Percentiles rank a stretch among this genome's conserved stretches.
phyloP scores from a whole-genome alignment of 2,888 invertebrate species.

The Palloptera scutellata region DNA sequence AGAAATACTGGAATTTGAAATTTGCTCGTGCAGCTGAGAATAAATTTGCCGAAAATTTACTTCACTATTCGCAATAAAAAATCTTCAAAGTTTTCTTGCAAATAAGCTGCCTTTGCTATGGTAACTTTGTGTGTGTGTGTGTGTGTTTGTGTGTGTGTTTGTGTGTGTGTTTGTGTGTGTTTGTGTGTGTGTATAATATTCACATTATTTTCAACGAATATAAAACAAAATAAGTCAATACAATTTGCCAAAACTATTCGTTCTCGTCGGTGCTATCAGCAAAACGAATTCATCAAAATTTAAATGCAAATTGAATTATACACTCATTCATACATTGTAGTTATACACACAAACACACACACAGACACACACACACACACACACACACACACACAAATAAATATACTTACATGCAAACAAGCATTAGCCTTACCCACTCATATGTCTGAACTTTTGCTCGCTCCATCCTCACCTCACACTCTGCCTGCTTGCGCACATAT shows the following conservation, averaged over 20 bases:
- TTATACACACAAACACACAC: neutral
- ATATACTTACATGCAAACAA: neutral
- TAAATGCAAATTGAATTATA: neutral
- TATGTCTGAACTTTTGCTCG: neutral
- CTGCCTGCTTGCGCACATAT: neutral
- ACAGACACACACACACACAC: neutral
- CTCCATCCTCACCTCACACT: neutral
- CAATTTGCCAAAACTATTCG: no score
- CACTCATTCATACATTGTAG: conserved; percentile 8
- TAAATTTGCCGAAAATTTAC: no score
- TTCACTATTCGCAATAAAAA: no score
- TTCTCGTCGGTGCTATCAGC: no score
- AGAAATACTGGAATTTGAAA: no score
- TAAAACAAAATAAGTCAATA: neutral
- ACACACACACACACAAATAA: neutral
- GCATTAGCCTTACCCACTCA: neutral
- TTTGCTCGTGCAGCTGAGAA: no score
- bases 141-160: neutral
- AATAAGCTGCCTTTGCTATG: neutral
- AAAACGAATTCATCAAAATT: no score
- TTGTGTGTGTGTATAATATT: conserved; percentile 6
- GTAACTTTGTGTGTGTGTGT: no score
- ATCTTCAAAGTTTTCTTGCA: neutral
- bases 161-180: neutral
- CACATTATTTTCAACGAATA: neutral